A percentile compares a stretch with the other conserved stretches of the same genome.
Evolutionary conservation across 2,888 invertebrate genomes (phyloP).

Genomic region (Agrilus mali): DNA sequence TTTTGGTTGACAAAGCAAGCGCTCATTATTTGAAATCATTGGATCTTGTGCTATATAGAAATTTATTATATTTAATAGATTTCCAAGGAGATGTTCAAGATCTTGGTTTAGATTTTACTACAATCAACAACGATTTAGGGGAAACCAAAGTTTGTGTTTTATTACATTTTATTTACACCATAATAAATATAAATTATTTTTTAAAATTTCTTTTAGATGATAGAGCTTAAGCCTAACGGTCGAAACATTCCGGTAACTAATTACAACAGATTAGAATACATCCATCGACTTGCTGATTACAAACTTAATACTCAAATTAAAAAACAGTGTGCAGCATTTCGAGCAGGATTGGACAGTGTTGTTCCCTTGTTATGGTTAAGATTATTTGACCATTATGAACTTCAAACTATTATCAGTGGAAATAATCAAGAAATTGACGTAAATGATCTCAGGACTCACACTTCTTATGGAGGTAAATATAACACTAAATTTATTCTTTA

Average conservation of each 20-base stretch:
- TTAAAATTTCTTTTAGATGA: slow-evolving; percentile 42
- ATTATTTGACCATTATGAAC: slow-evolving; percentile 87
- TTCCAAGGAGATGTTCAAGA: slow-evolving; percentile 79
- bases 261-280: slow-evolving; percentile 90
- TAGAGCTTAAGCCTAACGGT: slow-evolving; percentile 86
- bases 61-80: slow-evolving; percentile 75
- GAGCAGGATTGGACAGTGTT: slow-evolving; percentile 81
- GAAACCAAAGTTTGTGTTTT: slow-evolving; percentile 54
- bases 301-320: slow-evolving; percentile 86
- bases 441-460: slow-evolving; percentile 71
- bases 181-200: not conserved
- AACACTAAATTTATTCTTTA: not conserved
- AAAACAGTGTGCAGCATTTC: slow-evolving; percentile 77
- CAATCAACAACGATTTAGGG: slow-evolving; percentile 80
- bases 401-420: slow-evolving; percentile 94
- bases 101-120: slow-evolving; percentile 84
- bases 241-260: slow-evolving; percentile 81
- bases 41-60: slow-evolving; percentile 85
- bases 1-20: slow-evolving; percentile 63
- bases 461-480: slow-evolving; percentile 69
- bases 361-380: slow-evolving; percentile 86
- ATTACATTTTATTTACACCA: slow-evolving; percentile 1
- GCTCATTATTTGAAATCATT: slow-evolving; percentile 87
- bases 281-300: slow-evolving; percentile 91
- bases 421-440: slow-evolving; percentile 90